Evolutionary conservation across 2,888 invertebrate genomes (phyloP), one percentile per base, ranked within the genome.

Genomic region (Macrostomum cliftonense): DNA sequence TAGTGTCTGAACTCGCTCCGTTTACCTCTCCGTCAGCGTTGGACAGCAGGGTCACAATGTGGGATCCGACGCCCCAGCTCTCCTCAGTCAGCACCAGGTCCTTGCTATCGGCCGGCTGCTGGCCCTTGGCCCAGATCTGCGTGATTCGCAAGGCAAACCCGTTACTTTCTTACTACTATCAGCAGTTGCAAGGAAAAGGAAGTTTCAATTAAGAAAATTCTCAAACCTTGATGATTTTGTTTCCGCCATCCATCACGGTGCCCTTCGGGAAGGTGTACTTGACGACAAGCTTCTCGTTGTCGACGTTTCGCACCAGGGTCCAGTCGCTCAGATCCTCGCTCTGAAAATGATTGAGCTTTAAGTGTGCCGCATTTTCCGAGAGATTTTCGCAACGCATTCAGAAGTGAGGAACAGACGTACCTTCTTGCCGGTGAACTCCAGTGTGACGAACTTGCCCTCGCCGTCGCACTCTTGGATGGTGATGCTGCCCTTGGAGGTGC

Each of bases 401-500:
- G 28, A 28, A 28, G 4, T 28, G 9, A 9, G 4, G 5, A 28
- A 28, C 9, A 28, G 28, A 28, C 28, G 28, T 28, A 59, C 60
- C 56, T 68, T 71, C 44, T 65, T 60, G 52, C 71, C 65, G 37
- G 72, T 74, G 59, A 73, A 74, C 58, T 73, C 72, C 21, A 74
- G 55, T 39, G 63, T 58, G 57, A 74, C 65, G 59, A 59, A 73
- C 54, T 71, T 70, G 46, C 73, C 74, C 51, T 73, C 70, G 11
- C 71, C 68, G 49, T 63, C 61, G 46, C 71, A 71, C 56, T 74
- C 73, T 38, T 66, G 54, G 53, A 73, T 71, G 49, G 70, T 63
- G 36, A 73, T 64, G 36, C 71, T 70, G 38, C 73, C 73, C 56
- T 72, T 73, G 47, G 74, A 72, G 38, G 69, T 70, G 50, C 74